phyloP scores from a whole-genome alignment of 2,888 invertebrate species.

The Epirrita christyi region DNA sequence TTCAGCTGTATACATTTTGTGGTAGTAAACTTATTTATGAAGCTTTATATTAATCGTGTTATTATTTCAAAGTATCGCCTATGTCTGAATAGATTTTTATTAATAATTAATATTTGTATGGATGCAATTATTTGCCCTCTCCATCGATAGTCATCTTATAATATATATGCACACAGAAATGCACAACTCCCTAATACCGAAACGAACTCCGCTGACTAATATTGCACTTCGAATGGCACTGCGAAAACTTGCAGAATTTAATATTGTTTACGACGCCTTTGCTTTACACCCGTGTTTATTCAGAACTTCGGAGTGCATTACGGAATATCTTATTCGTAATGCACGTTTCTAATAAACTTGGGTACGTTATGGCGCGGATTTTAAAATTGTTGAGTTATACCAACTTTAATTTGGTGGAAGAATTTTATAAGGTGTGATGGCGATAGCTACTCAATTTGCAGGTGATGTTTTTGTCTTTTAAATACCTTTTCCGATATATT shows the following conservation, averaged over 20 bases:
- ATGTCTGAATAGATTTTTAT: too few relatives aligned
- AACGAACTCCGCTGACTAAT: slow-evolving; percentile 69
- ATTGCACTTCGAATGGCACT: slow-evolving; percentile 51
- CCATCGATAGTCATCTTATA: neutral
- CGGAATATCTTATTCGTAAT: slow-evolving; percentile 47
- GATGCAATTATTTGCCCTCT: neutral
- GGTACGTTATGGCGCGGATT: slow-evolving; percentile 30
- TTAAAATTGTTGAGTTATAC: slow-evolving; percentile 31
- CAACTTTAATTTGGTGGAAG: slow-evolving; percentile 12
- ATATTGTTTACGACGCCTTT: slow-evolving; percentile 80
- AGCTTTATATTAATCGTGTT: too few relatives aligned
- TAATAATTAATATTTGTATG: too few relatives aligned
- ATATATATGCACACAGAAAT: slow-evolving; percentile 48
- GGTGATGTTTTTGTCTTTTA: too few relatives aligned
- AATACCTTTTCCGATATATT: too few relatives aligned
- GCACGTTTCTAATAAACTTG: slow-evolving; percentile 41
- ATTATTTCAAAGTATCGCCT: too few relatives aligned
- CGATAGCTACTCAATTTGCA: too few relatives aligned
- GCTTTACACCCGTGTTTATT: slow-evolving; percentile 71
- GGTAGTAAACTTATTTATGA: too few relatives aligned
- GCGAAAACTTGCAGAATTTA: slow-evolving; percentile 65
- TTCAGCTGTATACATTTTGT: too few relatives aligned
- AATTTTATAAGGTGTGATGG: slow-evolving; percentile 2
- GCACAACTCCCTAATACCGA: slow-evolving; percentile 66
- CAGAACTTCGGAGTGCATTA: slow-evolving; percentile 58